Base-by-base conservation (phyloP, 2,888 invertebrate species). In the Mimachlamys varia region DNA sequence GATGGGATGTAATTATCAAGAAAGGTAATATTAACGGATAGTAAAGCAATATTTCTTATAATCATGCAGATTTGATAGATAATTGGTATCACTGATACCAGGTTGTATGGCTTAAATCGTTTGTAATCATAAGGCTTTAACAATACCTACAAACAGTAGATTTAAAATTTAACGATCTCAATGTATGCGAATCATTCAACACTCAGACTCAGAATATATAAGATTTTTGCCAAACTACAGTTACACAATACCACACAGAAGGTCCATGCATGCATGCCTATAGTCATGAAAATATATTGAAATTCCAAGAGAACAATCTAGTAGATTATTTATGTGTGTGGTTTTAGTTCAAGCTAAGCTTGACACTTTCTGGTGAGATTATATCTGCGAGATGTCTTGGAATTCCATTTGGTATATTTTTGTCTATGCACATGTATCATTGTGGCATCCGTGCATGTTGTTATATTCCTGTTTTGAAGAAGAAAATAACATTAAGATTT, bases 401-500 rank as follows among this genome's bases (percentile, higher is more conserved):
- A 76, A 33, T 76, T 62, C 62, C n/a, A 62, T 62, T 62, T 62
- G n/a, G 22, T 62, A 7, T 62, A 33, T 76, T 76, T 15, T 15
- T 33, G 1, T 1, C 10, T 33, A 76, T 33, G 76, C 7, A 1
- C 62, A 76, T 5, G 33, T 76, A 76, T 76, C 76, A 76, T 22
- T 4, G 7, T 2, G 27, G 33, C 1, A 33, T 76, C 13, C 33
- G 27, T 76, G 27, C 12, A 27, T 27, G 76, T 76, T 33, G 33
- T 33, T 27, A 33, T 76, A 22, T 76, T 27, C 27, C 4, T 44
- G 44, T 76, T 76, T 33, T 33, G 1, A 62, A 76, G 27, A 76
- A 27, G 76, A 76, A 76, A 76, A 76, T 76, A 76, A 76, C 76
- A 76, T n/a, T 12, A 76, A 33, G 22, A 76, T 27, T 76, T 76